phyloP scores from a whole-genome alignment of 2,797 vertebrate species.

The Bucorvus abyssinicus region DNA sequence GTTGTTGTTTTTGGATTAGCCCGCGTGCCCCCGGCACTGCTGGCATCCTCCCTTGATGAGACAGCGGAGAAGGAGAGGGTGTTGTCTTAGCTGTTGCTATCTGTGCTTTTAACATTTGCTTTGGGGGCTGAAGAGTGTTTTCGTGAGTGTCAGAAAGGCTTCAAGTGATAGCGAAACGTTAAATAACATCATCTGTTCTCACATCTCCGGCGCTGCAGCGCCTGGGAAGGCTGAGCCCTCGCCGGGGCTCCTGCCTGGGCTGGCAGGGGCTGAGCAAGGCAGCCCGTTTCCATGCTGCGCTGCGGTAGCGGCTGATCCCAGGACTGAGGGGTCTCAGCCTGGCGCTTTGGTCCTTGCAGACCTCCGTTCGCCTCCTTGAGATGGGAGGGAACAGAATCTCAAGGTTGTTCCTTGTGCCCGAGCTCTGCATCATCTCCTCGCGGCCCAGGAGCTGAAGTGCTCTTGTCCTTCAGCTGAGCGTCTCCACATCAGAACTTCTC shows the following conservation, averaged over 20 bases:
- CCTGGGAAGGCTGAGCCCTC: not conserved
- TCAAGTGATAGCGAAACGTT: not conserved
- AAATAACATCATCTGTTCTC: not conserved
- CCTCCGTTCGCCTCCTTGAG: not conserved
- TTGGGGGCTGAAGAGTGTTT: not conserved
- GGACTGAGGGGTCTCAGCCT: accelerated
- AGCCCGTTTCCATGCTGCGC: not conserved
- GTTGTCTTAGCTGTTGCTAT: not conserved
- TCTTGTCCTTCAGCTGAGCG: not conserved
- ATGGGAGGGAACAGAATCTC: not conserved
- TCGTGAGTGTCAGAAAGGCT: not conserved
- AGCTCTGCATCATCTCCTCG: not conserved
- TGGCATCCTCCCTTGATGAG: not conserved
- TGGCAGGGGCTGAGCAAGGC: not conserved
- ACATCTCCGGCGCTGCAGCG: accelerated
- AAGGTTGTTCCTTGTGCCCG: not conserved
- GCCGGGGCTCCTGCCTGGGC: not conserved
- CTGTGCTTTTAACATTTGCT: not conserved
- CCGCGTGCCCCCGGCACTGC: not conserved
- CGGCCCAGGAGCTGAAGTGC: not conserved
- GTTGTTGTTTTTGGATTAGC: too few species aligned
- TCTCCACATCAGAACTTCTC: not conserved
- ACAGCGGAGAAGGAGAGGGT: not conserved
- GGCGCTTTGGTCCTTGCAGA: too few species aligned
- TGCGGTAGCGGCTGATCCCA: accelerated